Conservation (phyloP, 2,113 vertebrate genomes). For the Trochalopteron elliotii region DNA sequence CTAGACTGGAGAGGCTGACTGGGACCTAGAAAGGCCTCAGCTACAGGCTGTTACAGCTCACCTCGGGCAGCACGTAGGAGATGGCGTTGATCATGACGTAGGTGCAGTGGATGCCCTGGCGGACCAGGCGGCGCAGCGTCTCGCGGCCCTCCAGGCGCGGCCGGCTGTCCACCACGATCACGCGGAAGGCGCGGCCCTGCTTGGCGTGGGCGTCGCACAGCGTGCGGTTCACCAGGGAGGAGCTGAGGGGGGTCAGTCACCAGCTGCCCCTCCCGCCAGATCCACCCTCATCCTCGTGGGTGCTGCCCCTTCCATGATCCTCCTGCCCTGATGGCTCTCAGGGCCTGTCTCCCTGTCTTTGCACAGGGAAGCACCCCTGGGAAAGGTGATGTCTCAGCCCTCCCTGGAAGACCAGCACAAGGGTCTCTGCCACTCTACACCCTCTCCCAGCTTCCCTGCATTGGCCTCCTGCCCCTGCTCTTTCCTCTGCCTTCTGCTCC, state of each 20-base stretch:
- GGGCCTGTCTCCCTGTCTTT: neutral
- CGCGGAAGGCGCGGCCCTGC: conserved; percentile 83
- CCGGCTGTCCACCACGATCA: conserved; percentile 94
- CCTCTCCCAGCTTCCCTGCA: neutral
- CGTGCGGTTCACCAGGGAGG: conserved; percentile 91
- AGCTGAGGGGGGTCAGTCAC: conserved; percentile 68
- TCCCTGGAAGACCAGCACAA: neutral
- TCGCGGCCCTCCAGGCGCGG: conserved; percentile 90
- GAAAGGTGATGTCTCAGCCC: neutral
- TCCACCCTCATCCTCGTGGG: accelerated
- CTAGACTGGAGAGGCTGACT: no score
- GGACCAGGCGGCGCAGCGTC: conserved; percentile 86
- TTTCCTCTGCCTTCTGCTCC: no score
- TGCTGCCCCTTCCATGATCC: neutral
- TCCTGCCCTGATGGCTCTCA: accelerated
- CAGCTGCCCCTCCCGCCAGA: accelerated
- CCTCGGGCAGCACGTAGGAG: conserved; percentile 94
- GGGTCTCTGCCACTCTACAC: neutral
- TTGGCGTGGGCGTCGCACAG: conserved; percentile 84
- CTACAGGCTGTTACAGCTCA: conserved; percentile 26
- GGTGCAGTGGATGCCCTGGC: conserved; percentile 88
- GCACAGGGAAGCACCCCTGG: neutral
- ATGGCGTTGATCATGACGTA: conserved; percentile 94
- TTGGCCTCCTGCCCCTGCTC: neutral
- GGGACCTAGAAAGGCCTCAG: no score